Base-by-base conservation (phyloP, 2,113 vertebrate genomes). In the rat (Rattus norvegicus) region DNA sequence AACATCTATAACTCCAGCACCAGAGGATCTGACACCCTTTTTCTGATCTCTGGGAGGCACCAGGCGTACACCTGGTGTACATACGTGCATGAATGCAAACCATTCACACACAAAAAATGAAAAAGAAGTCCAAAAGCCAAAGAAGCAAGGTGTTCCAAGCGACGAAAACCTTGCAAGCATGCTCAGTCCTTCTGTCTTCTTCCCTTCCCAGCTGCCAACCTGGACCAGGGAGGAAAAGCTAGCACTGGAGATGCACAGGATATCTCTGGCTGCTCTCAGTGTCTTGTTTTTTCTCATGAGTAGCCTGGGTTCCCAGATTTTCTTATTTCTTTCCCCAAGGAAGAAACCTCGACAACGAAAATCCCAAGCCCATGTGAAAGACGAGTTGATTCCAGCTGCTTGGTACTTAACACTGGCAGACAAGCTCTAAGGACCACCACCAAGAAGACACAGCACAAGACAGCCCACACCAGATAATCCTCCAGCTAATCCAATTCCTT, bases 181-280 rank as follows among this genome's bases (percentile, higher is more conserved):
- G 17, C 77, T 28, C 7, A 5, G 33, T 59, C 59, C 43, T 49
- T 16, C 76, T 13, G 14, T 0, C 16, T 24, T 13, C 3, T 54
- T 54, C 65, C 63, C n/a, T 0, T 7, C 47, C 13, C 92, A 19
- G 72, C 52, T 7, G 10, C 47, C 3, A 30, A 33, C 20, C 22
- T 5, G 13, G 36, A 43, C 17, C 30, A 4, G 5, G 33, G n/a
- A 91, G 67, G 30, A 17, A 7, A n/a, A 30, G 20, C 67, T 36
- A 47, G 8, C 56, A 9, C 65, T 14, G n/a, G 52, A 43, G 87
- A 54, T 54, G 5, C 2, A 0, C 28, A 20, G n/a, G n/a, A 5
- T 2, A 28, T 52, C 80, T 11, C 7, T 13, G 28, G 11, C 89
- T 1, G 6, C 1, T 36, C 61, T 79, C 28, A 0, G 11, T 22